Evolutionary conservation across 1,140 invertebrate genomes (phyloP).

Genomic region (Papilio polytes): DNA sequence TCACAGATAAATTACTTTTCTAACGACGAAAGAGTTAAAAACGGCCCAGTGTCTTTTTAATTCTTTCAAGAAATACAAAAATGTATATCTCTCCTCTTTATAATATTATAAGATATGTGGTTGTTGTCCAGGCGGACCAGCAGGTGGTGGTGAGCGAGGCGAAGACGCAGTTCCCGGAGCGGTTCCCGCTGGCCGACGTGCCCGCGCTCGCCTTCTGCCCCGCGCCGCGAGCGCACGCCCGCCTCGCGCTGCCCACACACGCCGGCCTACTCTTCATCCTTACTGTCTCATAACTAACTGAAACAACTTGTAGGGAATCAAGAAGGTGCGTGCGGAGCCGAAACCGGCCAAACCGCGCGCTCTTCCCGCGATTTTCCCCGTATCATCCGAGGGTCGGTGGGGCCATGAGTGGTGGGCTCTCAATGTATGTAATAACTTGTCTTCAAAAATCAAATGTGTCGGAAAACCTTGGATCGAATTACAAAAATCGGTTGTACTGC

Average conservation of each 20-base stretch:
- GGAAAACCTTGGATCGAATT: neutral
- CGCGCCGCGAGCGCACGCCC: slow-evolving; percentile 49
- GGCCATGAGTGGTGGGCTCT: too few species aligned
- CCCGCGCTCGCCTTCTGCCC: slow-evolving; percentile 61
- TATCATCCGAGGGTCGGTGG: too few species aligned
- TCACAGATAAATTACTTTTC: too few species aligned
- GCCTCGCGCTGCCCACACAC: slow-evolving; percentile 63
- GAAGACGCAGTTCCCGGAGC: slow-evolving; percentile 55
- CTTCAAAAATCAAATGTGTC: neutral
- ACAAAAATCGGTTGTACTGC: neutral
- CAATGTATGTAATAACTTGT: neutral
- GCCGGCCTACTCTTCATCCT: slow-evolving; percentile 63
- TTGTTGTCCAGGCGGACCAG: slow-evolving; percentile 34
- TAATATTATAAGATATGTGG: too few species aligned
- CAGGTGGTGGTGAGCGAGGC: slow-evolving; percentile 45
- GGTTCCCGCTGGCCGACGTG: slow-evolving; percentile 68
- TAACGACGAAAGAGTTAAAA: too few species aligned
- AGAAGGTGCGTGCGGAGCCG: too few species aligned
- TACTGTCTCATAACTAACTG: neutral
- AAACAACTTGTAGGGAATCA: too few species aligned
- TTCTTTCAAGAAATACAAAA: too few species aligned
- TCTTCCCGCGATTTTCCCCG: too few species aligned
- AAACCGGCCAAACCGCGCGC: too few species aligned
- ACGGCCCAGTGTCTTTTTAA: too few species aligned
- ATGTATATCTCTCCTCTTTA: too few species aligned